Evolutionary conservation across 2,888 invertebrate genomes (phyloP).

Genomic region (Chrysopilus asiliformis): DNA sequence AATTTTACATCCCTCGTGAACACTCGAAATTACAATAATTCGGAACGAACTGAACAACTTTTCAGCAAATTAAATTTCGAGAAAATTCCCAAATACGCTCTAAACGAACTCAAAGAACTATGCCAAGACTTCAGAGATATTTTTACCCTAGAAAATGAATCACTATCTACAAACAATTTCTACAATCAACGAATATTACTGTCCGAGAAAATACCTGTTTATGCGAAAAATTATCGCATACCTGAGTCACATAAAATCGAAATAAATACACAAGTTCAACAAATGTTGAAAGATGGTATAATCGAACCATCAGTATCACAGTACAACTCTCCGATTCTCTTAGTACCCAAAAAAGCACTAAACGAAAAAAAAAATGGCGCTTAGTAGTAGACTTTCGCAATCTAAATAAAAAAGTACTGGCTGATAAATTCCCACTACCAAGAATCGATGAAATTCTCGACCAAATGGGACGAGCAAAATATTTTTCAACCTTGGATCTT

Average conservation of each 20-base stretch:
- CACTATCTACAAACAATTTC: background rate
- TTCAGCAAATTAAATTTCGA: conserved; percentile 1
- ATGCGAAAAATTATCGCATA: background rate
- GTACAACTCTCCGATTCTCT: background rate
- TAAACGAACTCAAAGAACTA: too few relatives aligned
- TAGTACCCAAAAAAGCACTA: too few relatives aligned
- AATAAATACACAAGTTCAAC: background rate
- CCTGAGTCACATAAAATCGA: background rate
- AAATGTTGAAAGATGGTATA: background rate
- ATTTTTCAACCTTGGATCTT: too few relatives aligned
- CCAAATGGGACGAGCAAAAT: too few relatives aligned
- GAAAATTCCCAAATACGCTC: background rate
- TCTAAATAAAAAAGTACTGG: too few relatives aligned
- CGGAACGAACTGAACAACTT: background rate
- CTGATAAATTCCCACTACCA: too few relatives aligned
- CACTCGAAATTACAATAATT: too few relatives aligned
- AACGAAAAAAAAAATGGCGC: too few relatives aligned
- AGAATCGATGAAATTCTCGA: too few relatives aligned
- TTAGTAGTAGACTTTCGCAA: too few relatives aligned
- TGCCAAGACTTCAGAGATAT: too few relatives aligned
- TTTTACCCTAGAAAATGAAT: too few relatives aligned
- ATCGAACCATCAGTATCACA: background rate
- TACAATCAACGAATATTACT: background rate
- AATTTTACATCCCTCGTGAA: background rate
- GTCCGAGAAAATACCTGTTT: background rate